These are phyloP conservation scores for Anastrepha obliqua DNA, from an alignment of 1,140 invertebrate genomes.

Conservation along the genomic window DNA sequence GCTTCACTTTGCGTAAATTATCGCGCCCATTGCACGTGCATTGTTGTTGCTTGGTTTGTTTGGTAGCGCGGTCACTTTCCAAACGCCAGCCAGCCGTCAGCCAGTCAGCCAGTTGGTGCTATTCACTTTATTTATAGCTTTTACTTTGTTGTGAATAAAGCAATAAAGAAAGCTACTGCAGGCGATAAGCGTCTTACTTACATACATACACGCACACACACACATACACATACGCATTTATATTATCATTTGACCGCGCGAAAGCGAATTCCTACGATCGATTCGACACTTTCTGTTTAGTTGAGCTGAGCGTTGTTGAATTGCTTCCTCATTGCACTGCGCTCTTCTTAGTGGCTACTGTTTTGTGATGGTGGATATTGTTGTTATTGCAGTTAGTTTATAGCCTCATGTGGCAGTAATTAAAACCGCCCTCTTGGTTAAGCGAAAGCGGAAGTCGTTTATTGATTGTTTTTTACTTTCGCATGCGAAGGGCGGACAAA, in stretches of 20 bases:
- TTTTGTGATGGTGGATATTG: background rate
- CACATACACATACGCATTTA: background rate
- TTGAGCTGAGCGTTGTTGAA: background rate
- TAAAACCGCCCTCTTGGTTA: slow-evolving; percentile 55
- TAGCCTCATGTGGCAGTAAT: slow-evolving; percentile 52
- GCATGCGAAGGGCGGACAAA: slow-evolving; percentile 41
- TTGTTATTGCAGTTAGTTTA: slow-evolving; percentile 21
- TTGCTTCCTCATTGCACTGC: background rate
- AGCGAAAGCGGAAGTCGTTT: slow-evolving; percentile 56
- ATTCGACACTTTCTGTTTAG: slow-evolving; percentile 30
- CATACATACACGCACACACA: background rate
- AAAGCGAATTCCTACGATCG: background rate
- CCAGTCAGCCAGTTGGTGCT: background rate
- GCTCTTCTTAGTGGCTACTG: background rate
- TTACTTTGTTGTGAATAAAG: slow-evolving; percentile 34
- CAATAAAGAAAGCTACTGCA: slow-evolving; percentile 30
- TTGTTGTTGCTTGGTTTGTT: background rate
- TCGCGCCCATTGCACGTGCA: background rate
- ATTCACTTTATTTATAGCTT: slow-evolving; percentile 46
- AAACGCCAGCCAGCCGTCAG: background rate
- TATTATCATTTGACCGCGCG: background rate
- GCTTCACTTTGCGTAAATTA: slow-evolving; percentile 24
- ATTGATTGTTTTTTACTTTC: slow-evolving; percentile 54
- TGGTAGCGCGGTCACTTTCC: slow-evolving; percentile 21
- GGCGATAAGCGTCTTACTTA: background rate